Evolutionary conservation across 2,888 invertebrate species (phyloP).

Genomic region (Philereme vetulata): DNA sequence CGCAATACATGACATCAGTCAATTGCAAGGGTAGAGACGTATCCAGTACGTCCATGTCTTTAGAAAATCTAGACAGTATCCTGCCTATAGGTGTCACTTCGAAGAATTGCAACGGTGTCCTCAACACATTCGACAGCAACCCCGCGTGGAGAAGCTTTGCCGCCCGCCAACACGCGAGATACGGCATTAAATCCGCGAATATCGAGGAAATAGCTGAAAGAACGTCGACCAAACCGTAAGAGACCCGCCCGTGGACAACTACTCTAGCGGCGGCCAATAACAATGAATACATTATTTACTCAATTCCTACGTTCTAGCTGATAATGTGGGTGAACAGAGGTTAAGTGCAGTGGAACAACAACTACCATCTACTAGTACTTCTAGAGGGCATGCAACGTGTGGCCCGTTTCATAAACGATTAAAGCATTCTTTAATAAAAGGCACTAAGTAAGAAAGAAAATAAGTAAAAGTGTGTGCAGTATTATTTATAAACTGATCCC

Average conservation of each 20-base stretch:
- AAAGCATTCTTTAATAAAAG: conserved; percentile 23
- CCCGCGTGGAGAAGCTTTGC: conserved; percentile 84
- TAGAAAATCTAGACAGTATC: conserved; percentile 89
- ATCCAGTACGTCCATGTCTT: conserved; percentile 90
- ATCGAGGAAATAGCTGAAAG: conserved; percentile 88
- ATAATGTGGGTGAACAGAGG: conserved; percentile 10
- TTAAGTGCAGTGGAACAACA: conserved; percentile 26
- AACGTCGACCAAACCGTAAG: conserved; percentile 60
- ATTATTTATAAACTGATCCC: conserved; percentile 69
- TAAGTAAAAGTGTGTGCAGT: conserved; percentile 3
- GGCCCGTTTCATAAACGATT: conserved; percentile 8
- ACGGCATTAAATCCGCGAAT: conserved; percentile 87
- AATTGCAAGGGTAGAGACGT: conserved; percentile 86
- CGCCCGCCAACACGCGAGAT: conserved; percentile 88
- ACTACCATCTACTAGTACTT: conserved; percentile 24
- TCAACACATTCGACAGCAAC: conserved; percentile 85
- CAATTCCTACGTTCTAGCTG: conserved; percentile 19
- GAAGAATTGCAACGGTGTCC: conserved; percentile 89
- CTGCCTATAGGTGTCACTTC: conserved; percentile 91
- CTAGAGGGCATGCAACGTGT: conserved; percentile 34
- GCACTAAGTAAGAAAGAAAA: conserved; percentile 23
- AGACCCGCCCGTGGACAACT: conserved; percentile 10
- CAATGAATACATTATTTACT: conserved; percentile 78
- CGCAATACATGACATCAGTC: conserved; percentile 87
- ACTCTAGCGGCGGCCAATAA: conserved; percentile 40